A percentile compares a stretch with the other conserved stretches of the same genome.
Conservation (phyloP, 2,113 vertebrate species). For the human region GRCh38 chr18:51278501-51279000, state of each 20-base stretch:
- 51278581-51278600: neutral
- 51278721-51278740: neutral
- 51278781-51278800: neutral
- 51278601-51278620: neutral
- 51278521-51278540: neutral
- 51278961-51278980: neutral
- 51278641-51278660: neutral
- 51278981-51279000: neutral
- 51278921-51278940: neutral
- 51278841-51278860: neutral
- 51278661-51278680: neutral
- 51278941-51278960: neutral
- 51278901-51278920: neutral
- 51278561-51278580: neutral
- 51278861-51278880: neutral
- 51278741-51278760: neutral
- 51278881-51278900: neutral
- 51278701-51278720: neutral
- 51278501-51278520: neutral
- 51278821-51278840: neutral
- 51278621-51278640: neutral
- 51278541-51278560: slow-evolving; percentile 20
- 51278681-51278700: neutral
- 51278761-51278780: neutral
- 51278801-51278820: neutral